Evolutionary conservation across 1,140 invertebrate genomes (phyloP).

Genomic region (Proales similis): DNA sequence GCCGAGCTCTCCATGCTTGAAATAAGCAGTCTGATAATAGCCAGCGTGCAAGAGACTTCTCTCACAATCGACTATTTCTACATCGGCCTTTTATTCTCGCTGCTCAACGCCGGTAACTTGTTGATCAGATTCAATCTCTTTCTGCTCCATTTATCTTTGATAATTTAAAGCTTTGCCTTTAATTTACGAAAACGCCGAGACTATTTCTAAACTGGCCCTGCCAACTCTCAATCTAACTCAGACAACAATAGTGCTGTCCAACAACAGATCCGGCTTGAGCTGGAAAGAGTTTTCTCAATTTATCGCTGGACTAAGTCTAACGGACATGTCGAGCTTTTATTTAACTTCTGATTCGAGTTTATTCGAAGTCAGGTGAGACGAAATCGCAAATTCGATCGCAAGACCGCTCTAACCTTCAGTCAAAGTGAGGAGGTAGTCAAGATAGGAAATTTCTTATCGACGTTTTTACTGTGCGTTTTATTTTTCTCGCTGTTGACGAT

Average conservation of each 20-base stretch:
- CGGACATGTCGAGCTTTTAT: too few relatives aligned
- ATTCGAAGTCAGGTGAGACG: too few relatives aligned
- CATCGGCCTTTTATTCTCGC: constrained; percentile 4
- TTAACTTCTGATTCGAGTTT: too few relatives aligned
- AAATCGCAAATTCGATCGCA: too few relatives aligned
- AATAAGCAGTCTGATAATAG: constrained; percentile 28
- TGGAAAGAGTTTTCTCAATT: too few relatives aligned
- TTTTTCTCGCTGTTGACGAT: constrained; percentile 34
- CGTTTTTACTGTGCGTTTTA: constrained; percentile 13
- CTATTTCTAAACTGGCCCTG: too few relatives aligned
- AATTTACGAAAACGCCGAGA: constrained; percentile 4
- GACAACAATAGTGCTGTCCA: too few relatives aligned
- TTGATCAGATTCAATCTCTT: not conserved
- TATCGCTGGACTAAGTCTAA: too few relatives aligned
- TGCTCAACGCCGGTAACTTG: constrained; percentile 1
- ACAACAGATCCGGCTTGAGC: too few relatives aligned
- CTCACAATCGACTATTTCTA: constrained; percentile 30
- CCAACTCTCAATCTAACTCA: too few relatives aligned
- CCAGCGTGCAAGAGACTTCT: constrained; percentile 10
- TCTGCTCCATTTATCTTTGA: not conserved
- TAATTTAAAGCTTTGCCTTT: constrained; percentile 15
- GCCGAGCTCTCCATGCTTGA: constrained; percentile 36
- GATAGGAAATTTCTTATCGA: constrained; percentile 1
- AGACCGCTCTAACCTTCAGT: too few relatives aligned
- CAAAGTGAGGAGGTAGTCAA: too few relatives aligned